A percentile compares a stretch with the other conserved stretches of the same genome.
These are phyloP conservation scores for Xestobium rufovillosum DNA, from an alignment of 2,888 invertebrate species.

Conservation along the genomic window DNA sequence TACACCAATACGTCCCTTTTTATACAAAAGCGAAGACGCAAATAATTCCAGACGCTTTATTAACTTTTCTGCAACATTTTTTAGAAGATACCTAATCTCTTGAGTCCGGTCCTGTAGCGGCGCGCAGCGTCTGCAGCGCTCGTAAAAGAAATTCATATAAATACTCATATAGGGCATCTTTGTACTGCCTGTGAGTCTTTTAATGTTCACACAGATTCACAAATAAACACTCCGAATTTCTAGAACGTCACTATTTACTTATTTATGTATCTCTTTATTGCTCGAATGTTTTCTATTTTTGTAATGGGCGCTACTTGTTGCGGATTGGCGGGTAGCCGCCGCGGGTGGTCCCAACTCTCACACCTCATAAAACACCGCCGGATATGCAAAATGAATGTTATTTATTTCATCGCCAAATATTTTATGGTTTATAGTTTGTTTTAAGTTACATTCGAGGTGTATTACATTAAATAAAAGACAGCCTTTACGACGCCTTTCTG, in stretches of 20 bases:
- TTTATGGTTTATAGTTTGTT: too few species aligned
- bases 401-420: slow-evolving; percentile 14
- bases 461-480: too few species aligned
- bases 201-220: slow-evolving; percentile 40
- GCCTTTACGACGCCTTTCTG: too few species aligned
- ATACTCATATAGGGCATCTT: slow-evolving; percentile 19
- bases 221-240: slow-evolving; percentile 44
- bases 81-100: too few species aligned
- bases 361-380: slow-evolving; percentile 30
- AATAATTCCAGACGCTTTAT: too few species aligned
- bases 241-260: slow-evolving; percentile 43
- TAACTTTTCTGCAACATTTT: too few species aligned
- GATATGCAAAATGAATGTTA: slow-evolving; percentile 14
- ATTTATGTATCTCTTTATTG: slow-evolving; percentile 41
- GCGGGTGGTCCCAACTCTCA: slow-evolving; percentile 33
- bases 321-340: slow-evolving; percentile 26
- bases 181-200: slow-evolving; percentile 27
- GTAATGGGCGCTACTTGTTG: slow-evolving; percentile 28
- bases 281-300: slow-evolving; percentile 39
- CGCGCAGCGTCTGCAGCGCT: too few species aligned
- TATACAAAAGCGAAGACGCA: too few species aligned
- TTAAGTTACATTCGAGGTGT: too few species aligned
- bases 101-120: too few species aligned
- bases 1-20: too few species aligned
- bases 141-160: neutral